Evolutionary conservation across 2,113 vertebrate species (phyloP).

Genomic region (Copsychus sechellarum): DNA sequence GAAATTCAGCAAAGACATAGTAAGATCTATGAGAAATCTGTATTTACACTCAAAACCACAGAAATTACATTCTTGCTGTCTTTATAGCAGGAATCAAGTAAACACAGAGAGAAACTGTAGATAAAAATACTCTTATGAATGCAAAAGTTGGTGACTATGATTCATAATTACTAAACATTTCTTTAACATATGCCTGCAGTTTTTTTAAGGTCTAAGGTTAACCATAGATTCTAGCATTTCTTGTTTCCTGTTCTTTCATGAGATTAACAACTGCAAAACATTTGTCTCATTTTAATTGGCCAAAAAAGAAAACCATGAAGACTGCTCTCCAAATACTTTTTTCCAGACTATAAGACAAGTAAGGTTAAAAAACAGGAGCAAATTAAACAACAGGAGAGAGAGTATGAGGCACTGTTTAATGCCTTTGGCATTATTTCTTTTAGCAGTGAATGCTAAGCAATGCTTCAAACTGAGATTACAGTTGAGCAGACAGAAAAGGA

Average conservation of each 20-base stretch:
- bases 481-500: conserved; percentile 29
- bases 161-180: not conserved
- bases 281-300: not conserved
- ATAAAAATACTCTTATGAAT: not conserved
- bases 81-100: not conserved
- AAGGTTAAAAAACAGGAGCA: not conserved
- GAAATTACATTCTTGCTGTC: not conserved
- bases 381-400: not conserved
- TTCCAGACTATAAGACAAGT: not conserved
- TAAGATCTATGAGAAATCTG: not conserved
- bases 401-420: not conserved
- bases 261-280: not conserved
- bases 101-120: not conserved
- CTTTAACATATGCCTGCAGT: not conserved
- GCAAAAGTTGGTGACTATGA: not conserved
- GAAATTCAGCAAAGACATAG: not conserved
- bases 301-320: not conserved
- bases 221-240: not conserved
- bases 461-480: conserved; percentile 67
- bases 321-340: not conserved
- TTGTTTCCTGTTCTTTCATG: not conserved
- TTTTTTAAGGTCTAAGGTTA: not conserved
- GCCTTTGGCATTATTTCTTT: conserved; percentile 40
- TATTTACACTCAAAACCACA: not conserved
- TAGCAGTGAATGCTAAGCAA: conserved; percentile 43